Conservation (phyloP, 2,797 vertebrate genomes). For the Neomorphus geoffroyi region DNA sequence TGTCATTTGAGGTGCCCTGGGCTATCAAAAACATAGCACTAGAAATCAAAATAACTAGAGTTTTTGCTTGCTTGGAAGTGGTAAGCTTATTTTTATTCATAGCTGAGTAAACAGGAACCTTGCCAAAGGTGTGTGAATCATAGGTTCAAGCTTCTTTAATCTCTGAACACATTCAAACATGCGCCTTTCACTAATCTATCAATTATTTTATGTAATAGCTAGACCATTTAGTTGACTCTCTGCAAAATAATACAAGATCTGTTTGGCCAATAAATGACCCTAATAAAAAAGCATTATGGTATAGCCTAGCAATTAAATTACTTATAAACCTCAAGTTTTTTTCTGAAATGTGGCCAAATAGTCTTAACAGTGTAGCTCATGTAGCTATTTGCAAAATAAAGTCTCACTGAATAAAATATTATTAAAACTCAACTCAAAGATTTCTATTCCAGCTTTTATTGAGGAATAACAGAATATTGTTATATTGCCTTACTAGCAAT, state of each 20-base stretch:
- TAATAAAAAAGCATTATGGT: background rate
- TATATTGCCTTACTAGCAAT: background rate
- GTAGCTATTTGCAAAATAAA: background rate
- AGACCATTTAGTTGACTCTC: background rate
- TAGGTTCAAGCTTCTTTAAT: background rate
- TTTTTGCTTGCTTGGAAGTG: background rate
- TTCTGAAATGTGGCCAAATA: background rate
- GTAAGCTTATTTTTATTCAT: background rate
- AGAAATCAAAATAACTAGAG: background rate
- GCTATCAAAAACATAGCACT: background rate
- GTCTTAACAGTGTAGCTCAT: background rate
- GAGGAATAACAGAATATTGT: background rate
- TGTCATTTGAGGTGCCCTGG: background rate
- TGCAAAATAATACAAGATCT: background rate
- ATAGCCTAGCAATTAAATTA: background rate
- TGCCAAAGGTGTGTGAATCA: background rate
- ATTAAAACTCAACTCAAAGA: background rate
- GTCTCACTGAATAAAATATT: background rate
- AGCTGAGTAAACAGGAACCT: background rate
- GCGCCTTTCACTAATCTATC: background rate
- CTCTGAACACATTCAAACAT: background rate
- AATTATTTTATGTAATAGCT: background rate
- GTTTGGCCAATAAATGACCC: background rate
- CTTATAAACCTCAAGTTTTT: background rate
- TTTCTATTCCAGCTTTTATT: background rate